Evolutionary conservation across 2,888 invertebrate genomes (phyloP), one percentile per base, ranked within the genome.

Genomic region (Ophion costatus): DNA sequence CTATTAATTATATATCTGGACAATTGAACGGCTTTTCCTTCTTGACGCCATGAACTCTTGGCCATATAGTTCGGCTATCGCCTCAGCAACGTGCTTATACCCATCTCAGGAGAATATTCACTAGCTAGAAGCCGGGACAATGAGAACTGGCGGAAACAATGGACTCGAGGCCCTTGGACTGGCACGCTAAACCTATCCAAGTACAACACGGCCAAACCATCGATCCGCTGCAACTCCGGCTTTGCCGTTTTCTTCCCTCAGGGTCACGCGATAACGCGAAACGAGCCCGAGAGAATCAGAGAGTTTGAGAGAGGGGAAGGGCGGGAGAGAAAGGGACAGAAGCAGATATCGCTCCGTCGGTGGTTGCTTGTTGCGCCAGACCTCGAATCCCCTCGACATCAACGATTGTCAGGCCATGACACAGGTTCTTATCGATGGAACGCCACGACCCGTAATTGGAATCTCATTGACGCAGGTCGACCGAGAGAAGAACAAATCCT

Each of bases 121-220:
- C 64, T 77, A 86, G 85, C 86, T 71, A 75, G 75, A 70, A 70
- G 77, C 80, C 78, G 38, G 71, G 80, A 90, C 89, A 90, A 91
- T 90, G 85, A 80, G 77, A 75, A 84, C 82, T 78, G 82, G 80
- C 77, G 79, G 80, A 87, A 87, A 85, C 88, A 90, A 90, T 89
- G 87, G 86, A 83, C 83, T 85, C 77, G 87, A 77, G 67, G 67
- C 9, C 71, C 73, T 45, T 66, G 33, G 59, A 59, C 59, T 82
- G 77, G 69, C 77, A 82, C 69, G 73, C 75, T 84, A 74, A 63
- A 38, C 79, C 67, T 59, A 64, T 67, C 81, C 61, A 61, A 79
- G 61, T 76, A 61, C 24, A 59, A 59, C 61, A 74, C 56, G 66
- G 66, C 75, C 76, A 57, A 83, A 81, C 80, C 81, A 83, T 61